A percentile compares a stretch with the other conserved stretches of the same genome.
These are phyloP conservation scores for Otus sunia DNA, from an alignment of 2,113 vertebrate species.

Conservation along the genomic window DNA sequence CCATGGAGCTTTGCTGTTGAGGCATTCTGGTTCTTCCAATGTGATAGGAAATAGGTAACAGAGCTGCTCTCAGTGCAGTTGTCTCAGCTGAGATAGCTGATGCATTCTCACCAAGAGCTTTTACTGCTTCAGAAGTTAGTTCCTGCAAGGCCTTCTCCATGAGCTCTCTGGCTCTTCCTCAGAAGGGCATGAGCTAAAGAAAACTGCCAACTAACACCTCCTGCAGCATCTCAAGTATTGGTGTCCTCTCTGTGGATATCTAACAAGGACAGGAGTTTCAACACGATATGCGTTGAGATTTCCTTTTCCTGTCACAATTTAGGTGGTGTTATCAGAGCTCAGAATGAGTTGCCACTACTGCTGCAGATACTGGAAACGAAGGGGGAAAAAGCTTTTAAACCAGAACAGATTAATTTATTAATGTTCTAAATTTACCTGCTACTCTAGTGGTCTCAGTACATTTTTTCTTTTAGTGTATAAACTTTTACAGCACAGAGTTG, in stretches of 20 bases:
- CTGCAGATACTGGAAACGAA: not conserved
- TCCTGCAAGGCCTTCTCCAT: not conserved
- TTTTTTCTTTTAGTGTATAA: not conserved
- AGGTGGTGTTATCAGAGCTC: not conserved
- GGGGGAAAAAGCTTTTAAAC: not conserved
- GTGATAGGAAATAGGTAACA: not conserved
- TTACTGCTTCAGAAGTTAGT: not conserved
- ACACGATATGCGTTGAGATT: not conserved
- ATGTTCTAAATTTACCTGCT: not conserved
- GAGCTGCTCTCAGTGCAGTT: not conserved
- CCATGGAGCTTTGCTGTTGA: not conserved
- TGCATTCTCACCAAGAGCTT: not conserved
- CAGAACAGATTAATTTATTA: not conserved
- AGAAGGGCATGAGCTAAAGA: not conserved
- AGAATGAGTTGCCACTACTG: not conserved
- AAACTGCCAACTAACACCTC: not conserved
- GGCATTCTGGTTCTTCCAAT: not conserved
- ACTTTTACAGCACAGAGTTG: not conserved
- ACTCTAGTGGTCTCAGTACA: not conserved
- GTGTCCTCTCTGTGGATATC: not conserved
- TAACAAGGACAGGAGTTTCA: not conserved
- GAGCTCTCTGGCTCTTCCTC: not conserved
- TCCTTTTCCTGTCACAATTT: not conserved
- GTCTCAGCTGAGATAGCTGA: not conserved
- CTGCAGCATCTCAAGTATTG: not conserved